Conservation (phyloP, 53 echinoderm and acorn worm species). For the Apostichopus leukothele region DNA sequence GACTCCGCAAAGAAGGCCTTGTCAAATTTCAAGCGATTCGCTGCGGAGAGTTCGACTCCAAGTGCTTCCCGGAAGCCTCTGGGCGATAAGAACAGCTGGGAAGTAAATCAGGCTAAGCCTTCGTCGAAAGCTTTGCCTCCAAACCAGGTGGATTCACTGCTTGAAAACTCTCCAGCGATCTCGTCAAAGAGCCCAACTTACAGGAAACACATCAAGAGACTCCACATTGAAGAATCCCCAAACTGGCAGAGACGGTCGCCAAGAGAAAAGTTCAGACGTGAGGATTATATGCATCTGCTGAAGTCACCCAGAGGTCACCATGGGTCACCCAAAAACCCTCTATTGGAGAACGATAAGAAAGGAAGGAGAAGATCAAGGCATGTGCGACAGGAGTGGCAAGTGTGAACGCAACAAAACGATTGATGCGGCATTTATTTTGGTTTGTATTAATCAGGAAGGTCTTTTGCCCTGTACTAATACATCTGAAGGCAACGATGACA, state of each 20-base stretch:
- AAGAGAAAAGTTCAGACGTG: not conserved
- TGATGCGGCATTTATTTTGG: not conserved
- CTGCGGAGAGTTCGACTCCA: constrained; percentile 21
- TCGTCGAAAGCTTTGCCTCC: not conserved
- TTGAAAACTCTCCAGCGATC: not conserved
- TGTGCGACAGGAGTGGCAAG: constrained; percentile 60
- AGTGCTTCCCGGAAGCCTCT: constrained; percentile 13
- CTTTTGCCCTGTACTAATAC: not conserved
- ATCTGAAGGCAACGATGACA: not conserved
- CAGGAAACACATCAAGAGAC: constrained; percentile 52
- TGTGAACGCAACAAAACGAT: constrained; percentile 25
- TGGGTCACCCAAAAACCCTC: constrained; percentile 80
- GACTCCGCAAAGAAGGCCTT: constrained; percentile 33
- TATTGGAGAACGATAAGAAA: constrained; percentile 15
- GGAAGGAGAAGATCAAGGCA: constrained; percentile 47
- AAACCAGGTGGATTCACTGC: not conserved
- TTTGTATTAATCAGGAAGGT: no score
- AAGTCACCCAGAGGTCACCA: constrained; percentile 71
- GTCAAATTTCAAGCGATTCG: constrained; percentile 29
- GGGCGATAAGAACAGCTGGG: not conserved
- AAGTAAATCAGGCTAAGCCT: not conserved
- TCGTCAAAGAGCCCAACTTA: constrained; percentile 32
- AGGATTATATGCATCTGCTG: constrained; percentile 12
- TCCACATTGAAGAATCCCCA: constrained; percentile 8
- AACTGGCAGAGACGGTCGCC: constrained; percentile 22